A percentile compares a stretch with the other conserved stretches of the same genome.
Conservation (phyloP, 2,888 invertebrate genomes). For the Pandemis corylana region DNA sequence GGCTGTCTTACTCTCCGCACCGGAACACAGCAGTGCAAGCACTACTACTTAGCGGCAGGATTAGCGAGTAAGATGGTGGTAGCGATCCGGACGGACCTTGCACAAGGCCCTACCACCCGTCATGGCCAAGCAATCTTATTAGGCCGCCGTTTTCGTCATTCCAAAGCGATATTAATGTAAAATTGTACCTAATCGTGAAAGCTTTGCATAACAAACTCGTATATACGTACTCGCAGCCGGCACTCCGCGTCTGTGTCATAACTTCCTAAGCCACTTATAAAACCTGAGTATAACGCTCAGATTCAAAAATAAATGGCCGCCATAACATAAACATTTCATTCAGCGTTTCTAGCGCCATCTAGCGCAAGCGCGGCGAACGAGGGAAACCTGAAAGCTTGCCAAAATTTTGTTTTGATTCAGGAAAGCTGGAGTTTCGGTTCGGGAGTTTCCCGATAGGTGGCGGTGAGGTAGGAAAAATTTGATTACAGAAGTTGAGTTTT, state of each 20-base stretch:
- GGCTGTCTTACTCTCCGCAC: no score
- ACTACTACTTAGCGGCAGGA: no score
- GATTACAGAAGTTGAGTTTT: neutral
- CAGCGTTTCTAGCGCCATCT: slow-evolving; percentile 64
- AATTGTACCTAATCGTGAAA: neutral
- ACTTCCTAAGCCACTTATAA: slow-evolving; percentile 80
- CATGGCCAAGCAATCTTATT: neutral
- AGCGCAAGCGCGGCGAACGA: slow-evolving; percentile 48
- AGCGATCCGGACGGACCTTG: no score
- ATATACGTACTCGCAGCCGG: slow-evolving; percentile 26
- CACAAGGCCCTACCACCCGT: no score
- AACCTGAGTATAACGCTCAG: slow-evolving; percentile 56
- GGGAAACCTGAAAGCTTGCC: slow-evolving; percentile 60
- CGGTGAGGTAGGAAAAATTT: slow-evolving; percentile 42
- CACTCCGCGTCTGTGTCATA: slow-evolving; percentile 62
- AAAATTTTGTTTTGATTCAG: slow-evolving; percentile 49
- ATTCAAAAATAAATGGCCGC: slow-evolving; percentile 77
- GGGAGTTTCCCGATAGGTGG: slow-evolving; percentile 53
- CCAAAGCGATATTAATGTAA: neutral
- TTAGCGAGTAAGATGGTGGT: no score
- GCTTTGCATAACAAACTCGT: neutral
- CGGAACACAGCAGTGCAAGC: no score
- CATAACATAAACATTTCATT: slow-evolving; percentile 64
- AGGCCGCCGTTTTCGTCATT: neutral
- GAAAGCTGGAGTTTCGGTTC: slow-evolving; percentile 39